A percentile compares a stretch with the other conserved stretches of the same genome.
These are phyloP conservation scores for Cryptus viduatorius DNA, from an alignment of 2,888 invertebrate species.

Conservation along the genomic window DNA sequence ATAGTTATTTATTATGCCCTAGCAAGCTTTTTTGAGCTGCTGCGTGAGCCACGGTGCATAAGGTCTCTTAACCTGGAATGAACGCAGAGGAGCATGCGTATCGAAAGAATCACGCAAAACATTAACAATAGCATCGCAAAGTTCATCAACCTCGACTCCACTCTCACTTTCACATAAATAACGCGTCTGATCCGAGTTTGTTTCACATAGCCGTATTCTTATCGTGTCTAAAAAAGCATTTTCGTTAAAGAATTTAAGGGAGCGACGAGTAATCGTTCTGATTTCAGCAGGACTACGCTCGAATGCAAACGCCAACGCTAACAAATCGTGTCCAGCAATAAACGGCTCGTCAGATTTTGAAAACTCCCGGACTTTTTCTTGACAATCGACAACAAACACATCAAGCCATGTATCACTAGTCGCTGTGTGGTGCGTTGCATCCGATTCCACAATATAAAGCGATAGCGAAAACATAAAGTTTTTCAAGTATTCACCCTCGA, in stretches of 20 bases:
- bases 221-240: too few relatives aligned
- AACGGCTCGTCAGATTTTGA: slow-evolving; percentile 16
- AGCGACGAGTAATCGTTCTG: too few relatives aligned
- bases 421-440: slow-evolving; percentile 19
- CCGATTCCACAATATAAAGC: neutral
- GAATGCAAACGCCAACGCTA: neutral
- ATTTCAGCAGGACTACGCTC: too few relatives aligned
- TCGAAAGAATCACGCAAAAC: neutral
- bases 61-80: neutral
- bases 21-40: neutral
- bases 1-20: too few relatives aligned
- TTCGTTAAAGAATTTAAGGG: too few relatives aligned
- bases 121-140: too few relatives aligned
- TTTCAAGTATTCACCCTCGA: neutral
- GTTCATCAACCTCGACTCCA: too few relatives aligned
- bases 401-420: neutral
- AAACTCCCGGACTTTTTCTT: neutral
- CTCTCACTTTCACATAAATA: too few relatives aligned
- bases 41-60: neutral
- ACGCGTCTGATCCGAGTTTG: too few relatives aligned
- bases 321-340: slow-evolving; percentile 18
- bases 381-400: slow-evolving; percentile 7
- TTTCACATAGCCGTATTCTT: too few relatives aligned
- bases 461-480: neutral
- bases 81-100: neutral